A percentile compares a stretch with the other conserved stretches of the same genome.
Conservation (phyloP, 2,888 invertebrate genomes). For the Drosophila neonasuta region DNA sequence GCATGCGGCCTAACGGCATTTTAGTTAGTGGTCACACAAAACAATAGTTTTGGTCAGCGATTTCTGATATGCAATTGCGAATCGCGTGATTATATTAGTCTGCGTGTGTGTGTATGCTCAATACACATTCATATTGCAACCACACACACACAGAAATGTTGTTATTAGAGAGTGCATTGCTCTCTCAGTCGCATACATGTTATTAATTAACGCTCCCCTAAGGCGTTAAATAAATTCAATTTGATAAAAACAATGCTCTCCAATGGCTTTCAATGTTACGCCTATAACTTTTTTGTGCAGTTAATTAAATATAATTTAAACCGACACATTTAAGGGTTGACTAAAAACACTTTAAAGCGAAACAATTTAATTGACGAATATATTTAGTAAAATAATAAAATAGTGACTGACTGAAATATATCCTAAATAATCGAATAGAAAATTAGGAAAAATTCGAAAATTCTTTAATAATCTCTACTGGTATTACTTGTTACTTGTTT, state of each 20-base stretch:
- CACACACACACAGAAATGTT: neutral
- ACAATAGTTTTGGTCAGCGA: slow-evolving; percentile 58
- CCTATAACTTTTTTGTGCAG: slow-evolving; percentile 16
- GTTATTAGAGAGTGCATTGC: slow-evolving; percentile 17
- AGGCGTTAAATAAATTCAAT: slow-evolving; percentile 67
- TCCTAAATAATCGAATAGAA: neutral
- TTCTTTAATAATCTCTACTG: no score
- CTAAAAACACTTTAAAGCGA: slow-evolving; percentile 2
- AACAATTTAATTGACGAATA: slow-evolving; percentile 22
- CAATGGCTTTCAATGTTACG: slow-evolving; percentile 39
- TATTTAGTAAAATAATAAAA: neutral
- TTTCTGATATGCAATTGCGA: slow-evolving; percentile 39
- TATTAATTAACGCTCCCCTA: slow-evolving; percentile 46
- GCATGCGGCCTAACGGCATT: slow-evolving; percentile 56
- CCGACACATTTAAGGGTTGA: neutral
- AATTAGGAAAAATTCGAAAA: no score
- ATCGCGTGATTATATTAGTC: slow-evolving; percentile 2
- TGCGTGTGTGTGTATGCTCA: neutral
- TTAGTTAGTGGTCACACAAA: slow-evolving; percentile 48
- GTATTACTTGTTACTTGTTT: no score
- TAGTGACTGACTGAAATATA: neutral
- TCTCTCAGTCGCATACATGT: slow-evolving; percentile 13
- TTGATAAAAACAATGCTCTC: slow-evolving; percentile 54
- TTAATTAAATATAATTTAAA: slow-evolving; percentile 34
- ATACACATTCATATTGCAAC: neutral